phyloP scores from a whole-genome alignment of 2,113 vertebrate genomes.

The Puntigrus tetrazona region DNA sequence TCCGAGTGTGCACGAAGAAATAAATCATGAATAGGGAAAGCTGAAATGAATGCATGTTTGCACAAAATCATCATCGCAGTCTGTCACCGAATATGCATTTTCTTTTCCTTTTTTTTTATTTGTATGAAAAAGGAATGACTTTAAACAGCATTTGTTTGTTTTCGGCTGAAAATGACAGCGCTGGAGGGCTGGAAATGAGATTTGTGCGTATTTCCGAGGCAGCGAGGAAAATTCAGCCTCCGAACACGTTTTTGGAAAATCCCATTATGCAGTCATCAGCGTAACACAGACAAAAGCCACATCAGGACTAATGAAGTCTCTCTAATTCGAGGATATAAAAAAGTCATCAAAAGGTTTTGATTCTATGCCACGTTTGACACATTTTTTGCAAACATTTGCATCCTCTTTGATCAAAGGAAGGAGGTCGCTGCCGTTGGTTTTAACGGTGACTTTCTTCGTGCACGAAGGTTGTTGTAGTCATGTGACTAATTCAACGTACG shows the following conservation, averaged over 20 bases:
- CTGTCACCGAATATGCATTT: not conserved
- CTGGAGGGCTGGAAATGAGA: slow-evolving; percentile 1
- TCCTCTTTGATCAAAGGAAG: not conserved
- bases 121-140: not conserved
- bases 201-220: not conserved
- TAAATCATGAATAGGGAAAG: not conserved
- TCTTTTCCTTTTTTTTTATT: not conserved
- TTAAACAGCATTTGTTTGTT: slow-evolving; percentile 21
- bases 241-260: not conserved
- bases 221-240: not conserved
- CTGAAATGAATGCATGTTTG: not conserved
- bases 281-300: slow-evolving; percentile 9
- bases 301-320: not conserved
- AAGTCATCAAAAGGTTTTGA: not conserved
- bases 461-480: not conserved
- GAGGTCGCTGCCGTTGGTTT: not conserved
- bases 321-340: not conserved
- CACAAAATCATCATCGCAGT: not conserved
- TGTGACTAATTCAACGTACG: not conserved
- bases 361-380: not conserved
- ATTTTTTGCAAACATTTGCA: not conserved
- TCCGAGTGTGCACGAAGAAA: not conserved
- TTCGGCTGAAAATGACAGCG: slow-evolving; percentile 2
- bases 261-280: not conserved
- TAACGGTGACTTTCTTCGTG: not conserved